Evolutionary conservation across 2,888 invertebrate genomes (phyloP), one percentile per base, ranked within the genome.

Genomic region (Furcula furcula): DNA sequence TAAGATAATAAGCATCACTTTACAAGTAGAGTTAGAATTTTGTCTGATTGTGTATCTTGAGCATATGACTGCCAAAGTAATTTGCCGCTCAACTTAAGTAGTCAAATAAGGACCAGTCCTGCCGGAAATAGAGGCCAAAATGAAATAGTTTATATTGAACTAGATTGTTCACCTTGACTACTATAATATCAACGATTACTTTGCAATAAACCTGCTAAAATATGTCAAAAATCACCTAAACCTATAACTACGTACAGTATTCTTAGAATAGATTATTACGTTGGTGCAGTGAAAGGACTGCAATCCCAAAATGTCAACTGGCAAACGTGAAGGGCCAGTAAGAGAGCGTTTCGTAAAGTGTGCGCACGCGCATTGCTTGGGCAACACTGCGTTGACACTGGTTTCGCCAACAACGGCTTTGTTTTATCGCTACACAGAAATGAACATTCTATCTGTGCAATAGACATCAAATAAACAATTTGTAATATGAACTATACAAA

Each of bases 271-370:
- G 38, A 54, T 46, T 46, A 46, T 53, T 48, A 40, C 38, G 40
- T 46, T 28, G 47, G 40, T 45, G 27, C 64, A 75, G 80, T 84
- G 82, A 83, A 84, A 83, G 83, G 79, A 76, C 65, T 68, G 60
- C 66, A 61, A 68, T 69, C 68, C 67, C 56, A 68, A 60, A 82
- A 80, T 79, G 77, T 81, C 82, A 76, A 58, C 53, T 48, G 55
- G 46, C 60, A 59, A 74, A 76, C 79, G 82, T 80, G 79, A 78
- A 71, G 62, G 50, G 50, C 55, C 43, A 57, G 56, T 59, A 53
- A 58, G 59, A 57, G 34, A 58, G 51, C 60, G 67, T 87, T 83
- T 84, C 83, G 85, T 74, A 85, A 86, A 80, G 54, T 63, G 56
- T 59, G 66, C 74, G 73, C 76, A 68, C 73, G 65, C 41, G 33